Base-by-base conservation (phyloP, 2,797 vertebrate species). In the Diglossa cyanea region DNA sequence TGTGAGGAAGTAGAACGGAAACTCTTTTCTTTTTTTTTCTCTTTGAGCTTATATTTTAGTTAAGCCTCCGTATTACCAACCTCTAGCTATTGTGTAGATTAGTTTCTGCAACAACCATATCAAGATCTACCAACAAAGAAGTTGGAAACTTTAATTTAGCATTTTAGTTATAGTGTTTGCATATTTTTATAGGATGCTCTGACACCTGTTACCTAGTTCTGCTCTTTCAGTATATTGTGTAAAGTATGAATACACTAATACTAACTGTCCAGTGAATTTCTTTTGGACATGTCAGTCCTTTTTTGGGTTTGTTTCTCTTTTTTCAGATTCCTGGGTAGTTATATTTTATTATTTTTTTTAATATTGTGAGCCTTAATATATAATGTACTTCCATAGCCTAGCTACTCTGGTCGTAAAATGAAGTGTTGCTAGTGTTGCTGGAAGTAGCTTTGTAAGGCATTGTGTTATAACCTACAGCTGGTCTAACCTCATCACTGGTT, bases 71-170 rank as follows among this genome's bases (percentile, higher is more conserved):
- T 58, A 8, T 44, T 70, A 5, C 16, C 20, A 12, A 1, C 3
- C 3, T 78, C 15, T 33, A 51, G n/a, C 6, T 0, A 1, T 1
- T 1, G 4, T 8, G 2, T 66, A 26, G 53, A 39, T 24, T 40
- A 10, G 6, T n/a, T 87, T 50, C 12, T 55, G 13, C 10, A 63
- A 55, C 35, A 76, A 12, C 2, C 0, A 0, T 48, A 26, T 45
- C 5, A 55, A 60, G 65, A 51, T 7, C 13, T 60, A 7, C 7
- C 19, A 17, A 10, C 24, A 79, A 6, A n/a, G 21, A 57, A 45
- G 16, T 3, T 16, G 18, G 35, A 86, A 66, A 8, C 30, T 45
- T 68, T 57, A 24, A 8, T 35, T 45, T 50, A 39, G 23, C 0
- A 3, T 39, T 73, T 53, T 79, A 37, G 10, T 70, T 82, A 25